Base-by-base conservation (phyloP, 2,888 invertebrate genomes). In the Sesamia inferens region DNA sequence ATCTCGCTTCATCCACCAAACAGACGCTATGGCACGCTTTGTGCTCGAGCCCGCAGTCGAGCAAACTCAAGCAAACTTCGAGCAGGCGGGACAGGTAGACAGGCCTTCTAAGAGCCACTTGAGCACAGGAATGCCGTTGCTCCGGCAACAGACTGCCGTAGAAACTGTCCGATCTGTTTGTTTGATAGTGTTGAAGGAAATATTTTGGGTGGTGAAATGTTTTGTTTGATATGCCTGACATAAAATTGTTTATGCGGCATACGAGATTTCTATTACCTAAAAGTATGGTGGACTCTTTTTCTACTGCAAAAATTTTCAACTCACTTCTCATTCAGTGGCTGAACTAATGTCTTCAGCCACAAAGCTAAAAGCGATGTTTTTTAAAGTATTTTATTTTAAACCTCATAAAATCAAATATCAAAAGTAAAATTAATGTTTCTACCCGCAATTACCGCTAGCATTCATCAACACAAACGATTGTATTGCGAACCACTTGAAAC, bases 11-110 rank as follows among this genome's bases (percentile, higher is more conserved):
- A 83, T 86, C 80, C 78, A 61, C 83, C 85, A 88, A 88, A 88
- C 89, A 90, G 89, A 86, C 89, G 89, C 90, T 90, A 91, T 91
- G 93, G 94, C 90, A 91, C 88, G 93, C 93, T 94, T 94, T 94
- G 93, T 93, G 87, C 84, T 63, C 76, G 83, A 87, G 83, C 83
- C 80, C 78, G 71, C 70, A 76, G 79, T 81, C 73, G 75, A 62
- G 85, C 68, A 79, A 62, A 65, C 64, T 85, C 85, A 79, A 80
- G 73, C 71, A 77, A 81, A 85, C 81, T 79, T 76, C 57, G 69
- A 68, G 75, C 78, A 76, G 87, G 70, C 81, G 70, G 84, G 81
- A 86, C 82, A 76, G 82, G 82, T 76, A 82, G 82, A 84, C 82
- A 81, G 71, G 67, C 70, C 51, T 64, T 75, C 83, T 81, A 88